These are phyloP conservation scores for Wasmannia auropunctata DNA, from an alignment of 1,140 invertebrate genomes.

Conservation along the genomic window DNA sequence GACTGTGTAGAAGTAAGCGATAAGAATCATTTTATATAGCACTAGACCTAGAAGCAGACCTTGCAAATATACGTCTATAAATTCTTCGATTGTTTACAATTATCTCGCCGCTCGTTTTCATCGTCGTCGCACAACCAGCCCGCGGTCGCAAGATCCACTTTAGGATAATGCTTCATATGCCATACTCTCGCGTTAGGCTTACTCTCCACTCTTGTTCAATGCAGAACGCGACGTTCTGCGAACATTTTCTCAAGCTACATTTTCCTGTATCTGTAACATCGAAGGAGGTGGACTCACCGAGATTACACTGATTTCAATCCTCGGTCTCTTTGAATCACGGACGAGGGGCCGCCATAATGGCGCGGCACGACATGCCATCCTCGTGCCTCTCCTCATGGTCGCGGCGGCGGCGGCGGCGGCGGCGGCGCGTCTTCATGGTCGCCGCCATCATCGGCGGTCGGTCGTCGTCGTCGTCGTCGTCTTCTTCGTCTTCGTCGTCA, in stretches of 20 bases:
- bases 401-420: too few species aligned
- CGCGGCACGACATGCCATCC: not conserved
- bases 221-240: not conserved
- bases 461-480: conserved; percentile 10
- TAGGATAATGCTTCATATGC: not conserved
- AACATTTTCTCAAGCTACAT: not conserved
- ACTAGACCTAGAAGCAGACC: not conserved
- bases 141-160: not conserved
- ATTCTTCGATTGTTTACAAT: not conserved
- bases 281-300: conserved; percentile 42
- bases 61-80: not conserved
- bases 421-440: conserved; percentile 25
- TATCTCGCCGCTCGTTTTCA: not conserved
- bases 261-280: conserved; percentile 45
- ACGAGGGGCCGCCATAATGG: conserved; percentile 7
- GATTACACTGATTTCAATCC: conserved; percentile 1
- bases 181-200: not conserved
- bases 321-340: not conserved
- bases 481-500: conserved; percentile 22
- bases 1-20: not conserved
- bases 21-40: not conserved
- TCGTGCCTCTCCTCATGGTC: not conserved
- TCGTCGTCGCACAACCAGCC: not conserved
- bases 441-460: conserved; percentile 6
- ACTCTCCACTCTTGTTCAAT: not conserved